Percentiles rank a stretch among this genome's conserved stretches.
These are phyloP conservation scores for Argynnis bischoffii DNA, from an alignment of 2,888 invertebrate genomes.

Conservation along the genomic window DNA sequence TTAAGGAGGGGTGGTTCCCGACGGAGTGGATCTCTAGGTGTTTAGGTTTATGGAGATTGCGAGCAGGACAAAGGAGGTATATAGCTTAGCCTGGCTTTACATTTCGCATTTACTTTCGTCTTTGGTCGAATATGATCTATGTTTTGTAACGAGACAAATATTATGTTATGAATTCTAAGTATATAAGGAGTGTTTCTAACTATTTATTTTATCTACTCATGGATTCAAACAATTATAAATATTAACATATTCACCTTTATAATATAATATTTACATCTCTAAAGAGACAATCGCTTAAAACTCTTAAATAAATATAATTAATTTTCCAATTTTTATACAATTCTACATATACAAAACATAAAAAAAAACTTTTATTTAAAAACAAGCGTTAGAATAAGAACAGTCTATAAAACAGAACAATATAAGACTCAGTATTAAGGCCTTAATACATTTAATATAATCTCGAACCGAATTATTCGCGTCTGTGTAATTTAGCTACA, in stretches of 20 bases:
- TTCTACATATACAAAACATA: too few species aligned
- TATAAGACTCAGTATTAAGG: too few species aligned
- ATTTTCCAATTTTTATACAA: too few species aligned
- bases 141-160: slow-evolving; percentile 7
- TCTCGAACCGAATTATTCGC: slow-evolving; percentile 1
- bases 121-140: slow-evolving; percentile 24
- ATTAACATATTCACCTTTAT: not conserved
- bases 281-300: too few species aligned
- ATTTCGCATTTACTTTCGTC: slow-evolving; percentile 12
- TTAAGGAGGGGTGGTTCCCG: slow-evolving; percentile 45
- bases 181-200: not conserved
- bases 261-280: not conserved
- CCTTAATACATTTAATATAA: slow-evolving; percentile 1
- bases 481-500: slow-evolving; percentile 35
- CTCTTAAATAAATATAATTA: too few species aligned
- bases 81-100: slow-evolving; percentile 61
- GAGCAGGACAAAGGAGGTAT: slow-evolving; percentile 73
- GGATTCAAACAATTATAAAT: not conserved
- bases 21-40: slow-evolving; percentile 73
- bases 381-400: too few species aligned
- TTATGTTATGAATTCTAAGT: not conserved
- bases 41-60: slow-evolving; percentile 81
- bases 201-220: not conserved
- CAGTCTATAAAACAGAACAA: too few species aligned
- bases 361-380: too few species aligned